Evolutionary conservation across 2,888 invertebrate species (phyloP).

Genomic region (Laspeyria flexula): DNA sequence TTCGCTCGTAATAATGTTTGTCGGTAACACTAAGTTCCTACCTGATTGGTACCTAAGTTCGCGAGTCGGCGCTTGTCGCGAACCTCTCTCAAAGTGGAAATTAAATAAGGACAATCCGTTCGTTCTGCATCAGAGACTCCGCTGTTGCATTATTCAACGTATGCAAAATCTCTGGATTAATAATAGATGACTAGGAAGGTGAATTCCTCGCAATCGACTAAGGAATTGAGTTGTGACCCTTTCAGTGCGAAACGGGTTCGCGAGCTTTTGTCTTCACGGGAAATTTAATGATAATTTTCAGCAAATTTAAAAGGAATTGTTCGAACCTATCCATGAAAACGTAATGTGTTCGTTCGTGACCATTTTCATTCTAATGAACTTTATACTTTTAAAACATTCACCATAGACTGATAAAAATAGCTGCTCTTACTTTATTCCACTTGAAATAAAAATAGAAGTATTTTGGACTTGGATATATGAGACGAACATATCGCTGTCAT

Average conservation of each 20-base stretch:
- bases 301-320: conserved; percentile 37
- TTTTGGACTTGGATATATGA: conserved; percentile 30
- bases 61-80: conserved; percentile 47
- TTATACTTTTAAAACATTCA: too few relatives aligned
- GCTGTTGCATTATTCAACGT: conserved; percentile 75
- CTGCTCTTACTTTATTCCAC: conserved; percentile 30
- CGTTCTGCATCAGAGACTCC: conserved; percentile 66
- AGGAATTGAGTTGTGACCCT: conserved; percentile 67
- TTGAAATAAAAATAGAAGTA: conserved; percentile 42
- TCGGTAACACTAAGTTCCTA: conserved; percentile 50
- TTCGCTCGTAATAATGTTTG: conserved; percentile 39
- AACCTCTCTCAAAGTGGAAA: conserved; percentile 61
- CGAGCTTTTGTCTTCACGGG: conserved; percentile 57
- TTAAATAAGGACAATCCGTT: conserved; percentile 76
- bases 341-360: too few relatives aligned
- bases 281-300: conserved; percentile 59
- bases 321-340: conserved; percentile 20
- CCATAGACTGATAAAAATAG: conserved; percentile 27
- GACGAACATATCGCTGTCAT: conserved; percentile 51
- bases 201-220: conserved; percentile 64
- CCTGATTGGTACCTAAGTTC: conserved; percentile 57
- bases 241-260: conserved; percentile 63
- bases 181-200: conserved; percentile 75
- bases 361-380: too few relatives aligned
- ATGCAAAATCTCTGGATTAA: conserved; percentile 76